Percentiles rank a stretch among this genome's conserved stretches.
These are phyloP conservation scores for Dichetophora obliterata DNA, from an alignment of 2,888 invertebrate species.

Conservation along the genomic window DNA sequence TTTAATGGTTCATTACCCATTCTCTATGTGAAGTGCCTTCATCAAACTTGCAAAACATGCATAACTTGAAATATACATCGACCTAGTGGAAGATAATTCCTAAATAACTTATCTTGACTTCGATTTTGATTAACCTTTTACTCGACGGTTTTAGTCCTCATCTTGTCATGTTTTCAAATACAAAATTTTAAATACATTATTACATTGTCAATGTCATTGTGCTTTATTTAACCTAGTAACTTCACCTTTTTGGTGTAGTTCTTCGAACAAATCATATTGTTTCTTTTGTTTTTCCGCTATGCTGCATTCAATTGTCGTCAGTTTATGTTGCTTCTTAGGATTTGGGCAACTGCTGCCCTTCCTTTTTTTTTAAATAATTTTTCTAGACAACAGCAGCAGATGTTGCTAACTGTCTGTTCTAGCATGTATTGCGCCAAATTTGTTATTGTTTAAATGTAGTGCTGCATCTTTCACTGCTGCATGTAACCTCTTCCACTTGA, in stretches of 20 bases:
- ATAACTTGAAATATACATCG: too few relatives aligned
- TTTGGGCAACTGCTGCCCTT: neutral
- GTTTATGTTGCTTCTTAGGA: neutral
- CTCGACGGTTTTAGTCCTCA: too few relatives aligned
- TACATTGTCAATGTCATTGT: too few relatives aligned
- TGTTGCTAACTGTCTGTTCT: slow-evolving; percentile 1
- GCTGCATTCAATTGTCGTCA: slow-evolving; percentile 18
- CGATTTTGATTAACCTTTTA: too few relatives aligned
- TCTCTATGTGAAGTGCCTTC: too few relatives aligned
- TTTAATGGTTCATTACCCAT: too few relatives aligned
- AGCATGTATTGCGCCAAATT: neutral
- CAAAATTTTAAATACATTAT: too few relatives aligned
- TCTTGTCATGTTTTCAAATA: too few relatives aligned
- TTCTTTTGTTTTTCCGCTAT: slow-evolving; percentile 1
- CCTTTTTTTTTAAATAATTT: slow-evolving; percentile 1
- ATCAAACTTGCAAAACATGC: too few relatives aligned
- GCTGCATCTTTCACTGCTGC: neutral
- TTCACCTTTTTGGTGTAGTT: neutral
- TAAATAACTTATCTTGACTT: too few relatives aligned
- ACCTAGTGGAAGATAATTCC: too few relatives aligned
- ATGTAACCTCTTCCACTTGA: neutral
- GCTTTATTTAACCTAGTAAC: too few relatives aligned
- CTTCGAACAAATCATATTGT: neutral
- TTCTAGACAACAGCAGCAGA: slow-evolving; percentile 10
- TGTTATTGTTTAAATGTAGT: neutral